These are phyloP conservation scores for Pelagia noctiluca DNA, from an alignment of 30 jellyfish, hydroid and myxozoan genomes.

Conservation along the genomic window DNA sequence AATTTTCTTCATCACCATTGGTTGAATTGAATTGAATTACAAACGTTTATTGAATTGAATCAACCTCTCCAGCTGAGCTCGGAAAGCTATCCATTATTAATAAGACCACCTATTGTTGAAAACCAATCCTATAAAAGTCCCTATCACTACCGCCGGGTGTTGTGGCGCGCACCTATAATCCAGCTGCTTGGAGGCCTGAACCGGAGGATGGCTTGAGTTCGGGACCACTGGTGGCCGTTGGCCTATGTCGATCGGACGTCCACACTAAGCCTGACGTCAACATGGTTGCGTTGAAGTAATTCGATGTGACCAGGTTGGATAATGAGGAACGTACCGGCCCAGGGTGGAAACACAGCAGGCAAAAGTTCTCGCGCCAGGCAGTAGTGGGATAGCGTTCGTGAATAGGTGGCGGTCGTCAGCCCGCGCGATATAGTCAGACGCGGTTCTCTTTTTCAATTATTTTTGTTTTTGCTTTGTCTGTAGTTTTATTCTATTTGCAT, in stretches of 20 bases:
- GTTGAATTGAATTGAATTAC: too few relatives aligned
- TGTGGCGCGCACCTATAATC: slow-evolving; percentile 78
- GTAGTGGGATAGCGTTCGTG: slow-evolving; percentile 92
- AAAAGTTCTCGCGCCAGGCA: slow-evolving; percentile 85
- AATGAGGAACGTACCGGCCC: slow-evolving; percentile 92
- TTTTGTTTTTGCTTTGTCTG: too few relatives aligned
- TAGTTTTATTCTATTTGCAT: too few relatives aligned
- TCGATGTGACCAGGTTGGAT: slow-evolving; percentile 71
- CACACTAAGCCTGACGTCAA: slow-evolving; percentile 81
- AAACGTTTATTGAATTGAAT: too few relatives aligned
- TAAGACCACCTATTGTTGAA: too few relatives aligned
- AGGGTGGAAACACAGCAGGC: slow-evolving; percentile 95
- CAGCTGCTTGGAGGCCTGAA: slow-evolving; percentile 66
- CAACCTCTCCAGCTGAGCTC: too few relatives aligned
- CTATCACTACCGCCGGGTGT: slow-evolving; percentile 75
- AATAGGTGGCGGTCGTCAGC: slow-evolving; percentile 80
- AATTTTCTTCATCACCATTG: too few relatives aligned
- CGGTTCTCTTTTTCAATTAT: slow-evolving; percentile 36
- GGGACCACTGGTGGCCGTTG: slow-evolving; percentile 76
- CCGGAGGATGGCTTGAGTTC: slow-evolving; percentile 78
- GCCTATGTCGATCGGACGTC: slow-evolving; percentile 78
- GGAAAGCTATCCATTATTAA: too few relatives aligned
- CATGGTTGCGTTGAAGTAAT: slow-evolving; percentile 72
- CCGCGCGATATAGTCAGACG: slow-evolving; percentile 83
- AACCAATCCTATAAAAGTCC: too few relatives aligned